A percentile compares a stretch with the other conserved stretches of the same genome.
Conservation (phyloP, 2,113 vertebrate species). For the Coreoperca whiteheadi region DNA sequence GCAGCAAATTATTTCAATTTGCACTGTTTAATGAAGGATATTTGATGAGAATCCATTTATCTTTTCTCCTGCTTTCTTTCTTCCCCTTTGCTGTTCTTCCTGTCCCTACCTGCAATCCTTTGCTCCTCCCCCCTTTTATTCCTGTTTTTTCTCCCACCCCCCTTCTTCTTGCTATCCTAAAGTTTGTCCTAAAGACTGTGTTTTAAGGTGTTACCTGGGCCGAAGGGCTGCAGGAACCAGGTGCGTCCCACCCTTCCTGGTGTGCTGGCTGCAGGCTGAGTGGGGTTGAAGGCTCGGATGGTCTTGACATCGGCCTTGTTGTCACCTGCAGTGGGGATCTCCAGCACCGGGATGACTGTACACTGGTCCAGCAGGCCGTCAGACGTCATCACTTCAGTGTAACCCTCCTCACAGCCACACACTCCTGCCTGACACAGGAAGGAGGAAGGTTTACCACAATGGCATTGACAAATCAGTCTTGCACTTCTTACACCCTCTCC, state of each 20-base stretch:
- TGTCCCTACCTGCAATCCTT: not conserved
- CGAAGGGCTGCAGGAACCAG: slow-evolving; percentile 98
- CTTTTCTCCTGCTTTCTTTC: not conserved
- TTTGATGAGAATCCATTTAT: not conserved
- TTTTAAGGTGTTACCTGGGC: slow-evolving; percentile 74
- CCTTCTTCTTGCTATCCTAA: not conserved
- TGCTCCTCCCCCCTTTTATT: not conserved
- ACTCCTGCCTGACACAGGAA: slow-evolving; percentile 84
- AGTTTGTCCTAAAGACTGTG: not conserved
- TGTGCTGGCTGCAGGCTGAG: slow-evolving; percentile 86
- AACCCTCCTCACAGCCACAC: slow-evolving; percentile 95
- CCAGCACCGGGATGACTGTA: slow-evolving; percentile 94
- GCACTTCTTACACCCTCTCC: not conserved
- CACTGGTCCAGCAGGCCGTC: slow-evolving; percentile 94
- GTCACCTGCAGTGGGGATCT: slow-evolving; percentile 92
- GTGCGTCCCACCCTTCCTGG: slow-evolving; percentile 89
- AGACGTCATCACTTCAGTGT: slow-evolving; percentile 96
- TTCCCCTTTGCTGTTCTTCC: not conserved
- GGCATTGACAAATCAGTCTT: not conserved
- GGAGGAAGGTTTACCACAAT: not conserved
- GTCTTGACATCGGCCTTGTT: slow-evolving; percentile 95
- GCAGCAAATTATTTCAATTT: not conserved
- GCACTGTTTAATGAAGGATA: not conserved
- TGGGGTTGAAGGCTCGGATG: slow-evolving; percentile 93
- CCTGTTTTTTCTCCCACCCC: not conserved